phyloP scores from a whole-genome alignment of 92 coral and sea anemone genomes.

The Porites lobata region DNA sequence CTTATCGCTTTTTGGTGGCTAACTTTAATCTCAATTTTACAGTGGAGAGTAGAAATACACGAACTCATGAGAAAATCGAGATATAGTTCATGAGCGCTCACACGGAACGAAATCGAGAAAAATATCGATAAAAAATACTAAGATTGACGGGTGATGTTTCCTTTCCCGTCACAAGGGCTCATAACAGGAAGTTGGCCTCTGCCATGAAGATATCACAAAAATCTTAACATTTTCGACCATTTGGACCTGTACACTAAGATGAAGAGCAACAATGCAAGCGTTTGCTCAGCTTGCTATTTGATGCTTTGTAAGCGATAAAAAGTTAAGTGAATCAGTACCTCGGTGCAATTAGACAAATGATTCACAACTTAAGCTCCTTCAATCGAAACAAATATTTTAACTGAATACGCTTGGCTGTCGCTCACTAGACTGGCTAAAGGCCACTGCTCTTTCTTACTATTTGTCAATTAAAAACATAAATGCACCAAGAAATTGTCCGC shows the following conservation, averaged over 20 bases:
- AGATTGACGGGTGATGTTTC: constrained; percentile 56
- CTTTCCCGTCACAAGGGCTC: constrained; percentile 56
- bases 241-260: constrained; percentile 30
- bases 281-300: constrained; percentile 82
- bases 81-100: constrained; percentile 56
- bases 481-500: constrained; percentile 36
- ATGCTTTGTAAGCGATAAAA: constrained; percentile 85
- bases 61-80: constrained; percentile 31
- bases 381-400: constrained; percentile 87
- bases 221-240: constrained; percentile 80
- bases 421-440: constrained; percentile 25
- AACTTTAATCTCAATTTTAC: constrained; percentile 42
- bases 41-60: constrained; percentile 36
- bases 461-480: constrained; percentile 30
- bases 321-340: constrained; percentile 57
- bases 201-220: constrained; percentile 91
- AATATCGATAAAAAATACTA: constrained; percentile 72
- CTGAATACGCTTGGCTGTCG: constrained; percentile 56
- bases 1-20: constrained; percentile 22
- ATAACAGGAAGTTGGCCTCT: constrained; percentile 90
- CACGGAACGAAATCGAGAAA: constrained; percentile 62
- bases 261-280: constrained; percentile 62
- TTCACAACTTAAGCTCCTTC: constrained; percentile 86
- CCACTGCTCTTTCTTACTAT: constrained; percentile 23
- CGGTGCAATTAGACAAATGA: constrained; percentile 87